Evolutionary conservation across 1,140 invertebrate genomes (phyloP).

Genomic region (Melipona quadrifasciata): DNA sequence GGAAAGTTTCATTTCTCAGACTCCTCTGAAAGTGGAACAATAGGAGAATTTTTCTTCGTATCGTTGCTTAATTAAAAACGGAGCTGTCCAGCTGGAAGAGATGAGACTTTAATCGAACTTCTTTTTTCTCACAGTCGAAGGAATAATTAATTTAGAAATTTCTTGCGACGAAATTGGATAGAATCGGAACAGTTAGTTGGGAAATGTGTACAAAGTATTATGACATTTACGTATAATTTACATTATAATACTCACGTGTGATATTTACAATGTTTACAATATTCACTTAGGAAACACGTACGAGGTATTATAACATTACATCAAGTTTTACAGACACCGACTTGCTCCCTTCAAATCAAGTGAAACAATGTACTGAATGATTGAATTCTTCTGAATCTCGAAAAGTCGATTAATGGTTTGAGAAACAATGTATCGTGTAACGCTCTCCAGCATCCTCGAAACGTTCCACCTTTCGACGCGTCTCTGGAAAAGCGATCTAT

Average conservation of each 20-base stretch:
- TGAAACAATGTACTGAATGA: no score
- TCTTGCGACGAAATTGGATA: neutral
- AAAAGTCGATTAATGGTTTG: no score
- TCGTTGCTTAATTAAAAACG: conserved; percentile 13
- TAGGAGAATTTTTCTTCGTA: neutral
- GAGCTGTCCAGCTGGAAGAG: neutral
- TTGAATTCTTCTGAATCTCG: neutral
- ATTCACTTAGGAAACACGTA: no score
- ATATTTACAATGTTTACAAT: no score
- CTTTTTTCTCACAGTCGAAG: no score
- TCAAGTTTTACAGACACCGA: no score
- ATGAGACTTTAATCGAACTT: conserved; percentile 11
- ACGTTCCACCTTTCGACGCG: neutral
- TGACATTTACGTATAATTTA: no score
- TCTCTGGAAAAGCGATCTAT: neutral
- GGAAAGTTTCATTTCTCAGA: conserved; percentile 1
- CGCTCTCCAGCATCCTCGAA: neutral
- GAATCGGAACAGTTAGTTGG: no score
- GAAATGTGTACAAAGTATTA: no score
- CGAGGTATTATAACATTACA: no score
- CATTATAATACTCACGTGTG: no score
- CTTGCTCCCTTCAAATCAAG: no score
- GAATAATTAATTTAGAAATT: neutral
- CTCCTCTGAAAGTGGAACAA: neutral
- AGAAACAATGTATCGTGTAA: neutral